Evolutionary conservation across 2,113 vertebrate species (phyloP), one percentile per base, ranked within the genome.

Genomic region (Mesoclemmys tuberculata): DNA sequence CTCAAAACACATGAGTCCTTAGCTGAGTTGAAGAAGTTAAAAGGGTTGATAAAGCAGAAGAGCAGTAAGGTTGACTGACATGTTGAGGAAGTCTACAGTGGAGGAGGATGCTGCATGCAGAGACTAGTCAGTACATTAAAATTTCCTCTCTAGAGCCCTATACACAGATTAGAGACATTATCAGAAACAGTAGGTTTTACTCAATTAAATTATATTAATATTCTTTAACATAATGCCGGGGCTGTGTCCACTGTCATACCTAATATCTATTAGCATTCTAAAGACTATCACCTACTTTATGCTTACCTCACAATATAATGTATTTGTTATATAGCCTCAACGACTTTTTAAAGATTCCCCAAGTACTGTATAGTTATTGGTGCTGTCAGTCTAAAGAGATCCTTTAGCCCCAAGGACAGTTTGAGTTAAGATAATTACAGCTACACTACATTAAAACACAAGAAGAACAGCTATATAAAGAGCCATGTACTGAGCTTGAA

Each of bases 1-100:
- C 0, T 90, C 84, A 4, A 75, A 80, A 71, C 22, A 74, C 18
- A 41, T 38, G 3, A 61, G 0, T 0, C 48, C 44, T 64, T 0
- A 1, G 21, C 0, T 61, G 85, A 84, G 55, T 44, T 79, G 27
- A 18, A 58, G 82, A 56, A 84, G 68, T n/a, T 83, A n/a, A 74
- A 31, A 0, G 56, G 90, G 79, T 48, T 13, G 0, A 61, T 41
- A 3, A 74, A 87, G 10, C 22, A 52, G 82, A 82, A 38, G 6
- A 75, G 56, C 38, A 82, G 82, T 55, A n/a, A 29, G 0, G 0
- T 19, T 11, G 12, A 74, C 27, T 68, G 46, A 18, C 6, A 5
- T 22, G 71, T 16, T 1, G 22, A 80, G 41, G 12, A 46, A 84
- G 8, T 38, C 82, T 75, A 41, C 80, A 79, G 9, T 16, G 64